These are phyloP conservation scores for Atethmia centrago DNA, from an alignment of 2,888 invertebrate genomes.

Conservation along the genomic window DNA sequence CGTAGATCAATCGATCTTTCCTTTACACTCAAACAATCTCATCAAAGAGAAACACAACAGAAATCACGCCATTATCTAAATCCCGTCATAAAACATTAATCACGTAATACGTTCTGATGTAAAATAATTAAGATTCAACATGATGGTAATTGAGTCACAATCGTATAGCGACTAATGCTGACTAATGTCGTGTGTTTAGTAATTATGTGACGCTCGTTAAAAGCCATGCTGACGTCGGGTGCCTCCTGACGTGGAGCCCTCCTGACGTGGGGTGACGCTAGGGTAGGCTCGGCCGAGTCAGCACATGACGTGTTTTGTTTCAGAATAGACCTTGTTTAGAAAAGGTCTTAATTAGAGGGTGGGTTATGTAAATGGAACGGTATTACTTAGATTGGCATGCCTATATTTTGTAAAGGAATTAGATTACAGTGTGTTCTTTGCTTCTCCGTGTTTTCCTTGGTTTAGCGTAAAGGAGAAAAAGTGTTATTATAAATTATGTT, in stretches of 20 bases:
- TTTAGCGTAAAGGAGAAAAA: too few relatives aligned
- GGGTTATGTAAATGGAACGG: slow-evolving; percentile 32
- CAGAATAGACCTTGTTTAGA: slow-evolving; percentile 51
- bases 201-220: slow-evolving; percentile 72
- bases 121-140: slow-evolving; percentile 62
- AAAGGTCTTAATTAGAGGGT: slow-evolving; percentile 52
- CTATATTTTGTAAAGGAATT: slow-evolving; percentile 20
- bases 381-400: not conserved
- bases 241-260: slow-evolving; percentile 27
- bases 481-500: too few relatives aligned
- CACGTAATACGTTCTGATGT: slow-evolving; percentile 43
- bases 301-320: slow-evolving; percentile 56
- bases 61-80: slow-evolving; percentile 31
- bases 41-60: slow-evolving; percentile 28
- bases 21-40: not conserved
- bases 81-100: slow-evolving; percentile 54
- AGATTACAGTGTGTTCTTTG: not conserved
- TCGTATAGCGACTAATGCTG: slow-evolving; percentile 65
- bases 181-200: slow-evolving; percentile 67
- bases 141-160: slow-evolving; percentile 54
- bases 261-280: slow-evolving; percentile 51
- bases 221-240: slow-evolving; percentile 61
- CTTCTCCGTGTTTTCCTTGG: too few relatives aligned
- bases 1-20: not conserved
- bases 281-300: slow-evolving; percentile 43